Base-by-base conservation (phyloP, 2,888 invertebrate genomes). In the Dolichomitus sp. region DNA sequence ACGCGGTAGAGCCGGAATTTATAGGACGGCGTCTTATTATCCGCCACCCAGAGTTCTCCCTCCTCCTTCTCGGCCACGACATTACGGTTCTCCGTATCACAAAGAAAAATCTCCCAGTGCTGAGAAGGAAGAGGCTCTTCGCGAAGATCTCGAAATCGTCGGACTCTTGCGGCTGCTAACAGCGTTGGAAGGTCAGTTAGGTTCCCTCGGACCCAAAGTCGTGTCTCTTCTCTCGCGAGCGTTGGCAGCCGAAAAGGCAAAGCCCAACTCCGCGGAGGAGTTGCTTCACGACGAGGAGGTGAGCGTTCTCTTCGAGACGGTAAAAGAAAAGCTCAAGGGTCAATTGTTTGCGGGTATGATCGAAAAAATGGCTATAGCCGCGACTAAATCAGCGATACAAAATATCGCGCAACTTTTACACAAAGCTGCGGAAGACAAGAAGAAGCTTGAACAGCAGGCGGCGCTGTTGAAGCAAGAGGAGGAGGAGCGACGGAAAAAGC, bases 261-360 rank as follows among this genome's bases (percentile, higher is more conserved):
- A 93, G 75, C 91, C 97, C 0, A 97, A 97, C 92, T 96, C 97
- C 2, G 96, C 97, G 0, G 97, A 97, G 86, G 96, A 96, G 80
- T 91, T 98, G 52, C 93, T 98, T 0, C 95, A 95, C 70, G 96
- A 96, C 83, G 97, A 97, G 70, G 95, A 96, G 52, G 96, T 96
- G 73, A 95, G 96, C 87, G 97, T 97, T 0, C 94, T 98, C 85
- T 96, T 98, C 84, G 98, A 98, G 94, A 97, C 97, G 0, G 96
- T 97, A 0, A 98, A 97, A 88, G 98, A 98, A 93, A 98, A 98
- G 93, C 94, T 98, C 63, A 97, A 97, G 92, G 97, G 97, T 63
- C 96, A 97, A 72, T 93, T 96, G 80, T 96, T 97, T 89, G 97
- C 97, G 37, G 96, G 96, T 73, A 96, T 97, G 84, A 95, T 96